Evolutionary conservation across 1,140 invertebrate genomes (phyloP), one percentile per base, ranked within the genome.

Genomic region (Laodelphax striatellus): DNA sequence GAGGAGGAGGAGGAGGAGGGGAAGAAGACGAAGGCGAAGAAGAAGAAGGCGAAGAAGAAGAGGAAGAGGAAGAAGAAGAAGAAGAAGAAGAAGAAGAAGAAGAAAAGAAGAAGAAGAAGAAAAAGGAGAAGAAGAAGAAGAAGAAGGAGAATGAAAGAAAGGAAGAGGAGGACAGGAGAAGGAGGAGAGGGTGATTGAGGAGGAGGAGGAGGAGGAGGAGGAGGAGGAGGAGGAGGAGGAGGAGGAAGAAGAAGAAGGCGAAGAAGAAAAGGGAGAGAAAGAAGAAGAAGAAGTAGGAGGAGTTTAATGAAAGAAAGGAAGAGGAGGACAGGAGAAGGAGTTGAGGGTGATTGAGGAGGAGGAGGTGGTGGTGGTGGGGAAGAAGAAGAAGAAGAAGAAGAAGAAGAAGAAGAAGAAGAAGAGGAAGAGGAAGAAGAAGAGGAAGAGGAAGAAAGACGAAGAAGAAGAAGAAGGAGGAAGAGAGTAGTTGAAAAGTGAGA

Each of bases 381-480:
- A 46, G 44, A 46, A 46, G 44, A 46, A 46, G 44, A 46, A 46
- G 44, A 46, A 46, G 44, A 46, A 46, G 44, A 46, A 46, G 44
- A 46, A 46, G 44, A 46, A 46, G 19, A 46, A 21, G 19, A 46
- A 46, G 44, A 46, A 46, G 44, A 46, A 46, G 44, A 46, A 46
- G 44, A 46, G 11, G 44, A 46, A 46, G 44, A 46, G 11, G 44
- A 46, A 46, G 44, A 17, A 46, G 44, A 46, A 46, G 44, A 46
- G 11, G 44, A 46, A 46, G 44, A 46, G 11, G 44, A 46, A 46
- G n/a, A 46, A n/a, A 46, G n/a, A 46, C 4, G n/a, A 46, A 46
- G n/a, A 46, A 46, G 44, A 46, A 46, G 44, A 11, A 46, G 44
- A 46, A 17, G 44, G 19, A 17, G 44, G 11, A 17, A 11, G 19